Base-by-base conservation (phyloP, 1,140 invertebrate genomes). In the Drosophila tani region DNA sequence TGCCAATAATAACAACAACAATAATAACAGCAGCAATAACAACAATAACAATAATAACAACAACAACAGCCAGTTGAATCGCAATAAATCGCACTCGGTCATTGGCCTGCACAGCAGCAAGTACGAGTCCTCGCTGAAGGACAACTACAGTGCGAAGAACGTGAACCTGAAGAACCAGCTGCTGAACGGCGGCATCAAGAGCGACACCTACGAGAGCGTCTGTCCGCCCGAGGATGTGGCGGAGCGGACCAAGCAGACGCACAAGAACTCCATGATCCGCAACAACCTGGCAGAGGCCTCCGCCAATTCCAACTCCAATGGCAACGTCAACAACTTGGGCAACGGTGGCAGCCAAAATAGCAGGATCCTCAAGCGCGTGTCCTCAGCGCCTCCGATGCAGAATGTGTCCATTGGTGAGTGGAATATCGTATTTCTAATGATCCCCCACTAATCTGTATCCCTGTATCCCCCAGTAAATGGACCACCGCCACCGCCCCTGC, bases 401-500 rank as follows among this genome's bases (percentile, higher is more conserved):
- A 92, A 82, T 60, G 51, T 81, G 56, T 47, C 91, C 7, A 55
- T 92, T 27, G 92, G 92, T 93, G 64, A 87, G 84, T 82, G 7
- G 2, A 15, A 27, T 15, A 35, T 47, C 21, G 43, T 21, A 41
- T 19, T 29, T 32, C 24, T 5, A 41, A 2, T 9, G 8, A 41
- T n/a, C 6, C 15, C 21, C 2, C 1, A 41, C 14, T 41, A n/a
- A 45, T 19, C 21, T 24, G 21, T 24, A 24, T 24, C 3, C n/a
- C 43, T 19, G 1, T n/a, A 29, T n/a, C 56, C 6, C n/a, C 7
- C n/a, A 92, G 91, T 70, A 0, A 91, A 79, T 67, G 92, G 95
- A 0, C 94, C 95, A 8, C 95, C 95, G 2, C 95, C 95, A 2
- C 95, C 95, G 0, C 95, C 95, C 0, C 94, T 95, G 35, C 95